Conservation (phyloP, 2,113 vertebrate species). For the Stictonetta naevosa region DNA sequence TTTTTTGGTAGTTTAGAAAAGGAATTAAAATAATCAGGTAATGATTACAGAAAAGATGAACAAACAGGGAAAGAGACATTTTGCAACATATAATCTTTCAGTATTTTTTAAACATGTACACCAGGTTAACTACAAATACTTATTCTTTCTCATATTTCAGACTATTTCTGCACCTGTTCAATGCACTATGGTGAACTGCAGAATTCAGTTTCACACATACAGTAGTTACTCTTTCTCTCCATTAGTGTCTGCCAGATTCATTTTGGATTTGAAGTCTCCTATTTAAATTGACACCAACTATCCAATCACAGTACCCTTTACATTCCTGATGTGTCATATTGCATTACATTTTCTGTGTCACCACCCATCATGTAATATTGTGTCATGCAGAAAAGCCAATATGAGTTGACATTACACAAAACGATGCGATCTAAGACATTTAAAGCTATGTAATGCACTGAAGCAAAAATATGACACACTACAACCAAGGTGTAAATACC, state of each 20-base stretch:
- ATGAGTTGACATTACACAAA: slow-evolving; percentile 68
- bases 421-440: slow-evolving; percentile 59
- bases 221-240: slow-evolving; percentile 50
- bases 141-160: not conserved
- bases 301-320: slow-evolving; percentile 62
- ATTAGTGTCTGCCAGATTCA: slow-evolving; percentile 75
- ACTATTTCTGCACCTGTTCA: not conserved
- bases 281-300: slow-evolving; percentile 76
- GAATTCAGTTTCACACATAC: slow-evolving; percentile 43
- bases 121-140: not conserved
- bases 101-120: not conserved
- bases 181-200: not conserved
- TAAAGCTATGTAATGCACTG: slow-evolving; percentile 22
- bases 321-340: slow-evolving; percentile 72
- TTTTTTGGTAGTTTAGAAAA: not conserved
- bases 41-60: not conserved
- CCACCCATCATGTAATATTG: slow-evolving; percentile 68
- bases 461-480: slow-evolving; percentile 63
- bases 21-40: not conserved
- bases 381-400: slow-evolving; percentile 64
- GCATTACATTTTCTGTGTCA: slow-evolving; percentile 73
- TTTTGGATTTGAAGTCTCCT: slow-evolving; percentile 63
- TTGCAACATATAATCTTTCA: not conserved
- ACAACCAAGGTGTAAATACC: slow-evolving; percentile 44
- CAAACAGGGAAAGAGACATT: accelerated